Evolutionary conservation across 2,888 invertebrate species (phyloP).

Genomic region (Hydriomena furcata): DNA sequence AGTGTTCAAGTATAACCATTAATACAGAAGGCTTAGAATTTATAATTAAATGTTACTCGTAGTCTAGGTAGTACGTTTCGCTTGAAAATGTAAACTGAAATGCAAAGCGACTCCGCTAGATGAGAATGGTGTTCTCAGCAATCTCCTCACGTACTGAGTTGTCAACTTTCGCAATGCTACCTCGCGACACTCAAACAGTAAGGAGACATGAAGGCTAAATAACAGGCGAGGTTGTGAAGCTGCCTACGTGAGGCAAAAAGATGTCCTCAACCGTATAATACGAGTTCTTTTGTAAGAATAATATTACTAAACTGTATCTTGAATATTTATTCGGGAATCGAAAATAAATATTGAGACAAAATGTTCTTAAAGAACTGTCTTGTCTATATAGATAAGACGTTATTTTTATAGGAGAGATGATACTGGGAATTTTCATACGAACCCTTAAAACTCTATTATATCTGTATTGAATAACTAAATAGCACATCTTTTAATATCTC

Average conservation of each 20-base stretch:
- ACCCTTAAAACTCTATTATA: too few relatives aligned
- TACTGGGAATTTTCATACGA: too few relatives aligned
- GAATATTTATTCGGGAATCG: slow-evolving; percentile 3
- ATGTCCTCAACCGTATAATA: slow-evolving; percentile 31
- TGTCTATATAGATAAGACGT: too few relatives aligned
- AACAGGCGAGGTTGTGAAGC: slow-evolving; percentile 58
- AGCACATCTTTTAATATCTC: neutral
- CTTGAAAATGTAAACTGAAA: slow-evolving; percentile 61
- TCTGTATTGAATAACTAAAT: neutral
- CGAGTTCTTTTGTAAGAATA: slow-evolving; percentile 21
- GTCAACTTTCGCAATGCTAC: slow-evolving; percentile 81
- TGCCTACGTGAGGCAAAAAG: slow-evolving; percentile 52
- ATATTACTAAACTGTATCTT: slow-evolving; percentile 9
- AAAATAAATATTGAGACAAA: neutral
- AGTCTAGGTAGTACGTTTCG: slow-evolving; percentile 33
- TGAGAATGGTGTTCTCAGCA: slow-evolving; percentile 65
- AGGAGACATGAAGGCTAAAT: slow-evolving; percentile 73
- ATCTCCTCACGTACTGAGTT: slow-evolving; percentile 71
- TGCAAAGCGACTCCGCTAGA: slow-evolving; percentile 55
- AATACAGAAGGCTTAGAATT: slow-evolving; percentile 37
- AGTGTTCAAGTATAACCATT: slow-evolving; percentile 41
- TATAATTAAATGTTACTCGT: slow-evolving; percentile 42
- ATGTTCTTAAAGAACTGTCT: neutral
- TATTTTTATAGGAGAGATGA: too few relatives aligned
- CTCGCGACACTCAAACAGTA: slow-evolving; percentile 71